Evolutionary conservation across 2,113 vertebrate genomes (phyloP), one percentile per base, ranked within the genome.

Genomic region (Sakesphorus luctuosus): DNA sequence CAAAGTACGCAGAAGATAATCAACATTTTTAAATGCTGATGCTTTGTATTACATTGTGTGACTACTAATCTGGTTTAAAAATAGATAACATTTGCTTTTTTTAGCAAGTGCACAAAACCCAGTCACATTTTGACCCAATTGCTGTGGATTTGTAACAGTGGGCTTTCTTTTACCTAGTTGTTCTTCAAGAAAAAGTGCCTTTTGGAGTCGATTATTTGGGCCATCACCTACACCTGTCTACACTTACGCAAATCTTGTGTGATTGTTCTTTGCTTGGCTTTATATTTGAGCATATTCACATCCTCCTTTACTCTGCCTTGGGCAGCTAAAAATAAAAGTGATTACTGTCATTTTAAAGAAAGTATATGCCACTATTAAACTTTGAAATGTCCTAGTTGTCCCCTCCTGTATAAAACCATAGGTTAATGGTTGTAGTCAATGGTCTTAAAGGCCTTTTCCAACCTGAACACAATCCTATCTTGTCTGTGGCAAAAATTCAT

Each of bases 61-160:
- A 76, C 65, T 92, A 72, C 69, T 94, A 92, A 96, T 94, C 93
- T 90, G 72, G 26, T 88, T 89, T 96, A 95, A 95, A 93, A 94
- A 96, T 95, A 91, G 81, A 29, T n/a, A 84, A 62, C 36, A 49
- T 69, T 80, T 79, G 35, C 77, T 71, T 87, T 93, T 87, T 95
- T 89, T 90, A 94, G 87, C 72, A 77, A 92, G 73, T 89, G 61
- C 69, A 90, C 73, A 90, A 93, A 85, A 89, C 2, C 2, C 56
- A 58, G 62, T 50, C 36, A 26, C 65, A 89, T 84, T 93, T 82
- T 96, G 92, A 94, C 92, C 93, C 84, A 95, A 43, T 49, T 94
- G 69, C 88, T 82, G 56, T 53, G 89, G 44, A 96, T 81, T 93
- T 97, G 85, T 84, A 86, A 83, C 52, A 79, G 62, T 58, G 65